Evolutionary conservation across 2,888 invertebrate species (phyloP).

Genomic region (Fabriciana adippe): DNA sequence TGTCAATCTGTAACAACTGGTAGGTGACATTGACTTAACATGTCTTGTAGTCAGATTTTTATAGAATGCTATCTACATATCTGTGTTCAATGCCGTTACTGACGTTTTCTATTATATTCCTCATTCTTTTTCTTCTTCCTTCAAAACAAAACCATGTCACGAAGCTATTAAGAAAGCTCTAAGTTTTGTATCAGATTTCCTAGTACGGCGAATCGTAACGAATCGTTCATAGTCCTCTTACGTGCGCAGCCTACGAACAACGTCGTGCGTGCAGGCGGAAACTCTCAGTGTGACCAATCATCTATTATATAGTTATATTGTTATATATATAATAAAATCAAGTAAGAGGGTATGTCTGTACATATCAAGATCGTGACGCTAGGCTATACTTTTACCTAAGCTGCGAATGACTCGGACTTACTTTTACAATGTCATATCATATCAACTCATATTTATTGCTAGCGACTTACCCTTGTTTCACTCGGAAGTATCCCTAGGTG

Average conservation of each 20-base stretch:
- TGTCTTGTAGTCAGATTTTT: too few relatives aligned
- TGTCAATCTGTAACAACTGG: too few relatives aligned
- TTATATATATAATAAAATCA: conserved; percentile 1
- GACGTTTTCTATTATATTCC: too few relatives aligned
- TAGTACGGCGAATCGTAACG: conserved; percentile 27
- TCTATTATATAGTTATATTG: conserved; percentile 12
- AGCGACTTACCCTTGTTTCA: too few relatives aligned
- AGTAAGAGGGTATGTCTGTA: neutral
- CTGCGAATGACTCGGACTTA: too few relatives aligned
- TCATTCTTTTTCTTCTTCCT: neutral
- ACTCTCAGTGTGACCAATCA: conserved; percentile 20
- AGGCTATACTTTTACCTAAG: neutral
- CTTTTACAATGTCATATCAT: too few relatives aligned
- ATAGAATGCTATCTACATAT: too few relatives aligned
- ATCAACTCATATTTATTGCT: too few relatives aligned
- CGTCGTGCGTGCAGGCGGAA: conserved; percentile 22
- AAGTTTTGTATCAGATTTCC: conserved; percentile 20
- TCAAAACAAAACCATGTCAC: conserved; percentile 3
- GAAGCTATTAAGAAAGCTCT: conserved; percentile 14
- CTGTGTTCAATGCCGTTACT: too few relatives aligned
- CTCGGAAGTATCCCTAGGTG: too few relatives aligned
- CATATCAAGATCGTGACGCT: too few relatives aligned
- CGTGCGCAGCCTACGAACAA: conserved; percentile 21
- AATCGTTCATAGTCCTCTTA: conserved; percentile 26
- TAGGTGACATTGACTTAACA: too few relatives aligned